phyloP scores from a whole-genome alignment of 2,113 vertebrate species.

The Cottus gobio region DNA sequence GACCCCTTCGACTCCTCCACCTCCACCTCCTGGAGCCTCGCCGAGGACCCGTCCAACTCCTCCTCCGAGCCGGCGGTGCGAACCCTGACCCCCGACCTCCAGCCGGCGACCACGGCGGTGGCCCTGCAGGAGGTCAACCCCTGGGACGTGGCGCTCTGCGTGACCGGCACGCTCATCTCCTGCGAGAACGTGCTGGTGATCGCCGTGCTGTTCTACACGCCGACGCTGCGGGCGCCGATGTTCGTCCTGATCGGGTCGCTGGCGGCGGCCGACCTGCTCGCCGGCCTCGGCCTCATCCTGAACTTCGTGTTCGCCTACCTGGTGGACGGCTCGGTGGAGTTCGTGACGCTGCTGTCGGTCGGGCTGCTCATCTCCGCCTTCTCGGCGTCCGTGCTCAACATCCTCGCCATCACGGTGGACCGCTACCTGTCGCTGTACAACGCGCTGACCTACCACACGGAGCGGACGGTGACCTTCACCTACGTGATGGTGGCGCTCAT shows the following conservation, averaged over 20 bases:
- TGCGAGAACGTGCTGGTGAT: constrained; percentile 92
- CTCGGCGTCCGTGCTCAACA: constrained; percentile 91
- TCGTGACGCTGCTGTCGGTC: constrained; percentile 85
- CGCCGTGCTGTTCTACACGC: constrained; percentile 90
- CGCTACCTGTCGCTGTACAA: constrained; percentile 93
- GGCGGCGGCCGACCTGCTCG: constrained; percentile 89
- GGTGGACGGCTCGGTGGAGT: constrained; percentile 81
- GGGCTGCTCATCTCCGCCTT: constrained; percentile 90
- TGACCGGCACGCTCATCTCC: constrained; percentile 90
- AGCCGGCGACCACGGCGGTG: constrained; percentile 33
- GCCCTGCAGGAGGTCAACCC: constrained; percentile 82
- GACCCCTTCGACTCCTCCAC: constrained; percentile 76
- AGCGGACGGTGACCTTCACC: constrained; percentile 88
- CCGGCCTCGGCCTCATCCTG: constrained; percentile 89
- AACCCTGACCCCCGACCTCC: constrained; percentile 70
- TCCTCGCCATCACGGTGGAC: constrained; percentile 93
- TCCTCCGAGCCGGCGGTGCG: constrained; percentile 68
- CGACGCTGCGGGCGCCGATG: constrained; percentile 88
- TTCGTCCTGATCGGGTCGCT: constrained; percentile 92
- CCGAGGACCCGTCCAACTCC: constrained; percentile 77
- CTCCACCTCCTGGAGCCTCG: constrained; percentile 72
- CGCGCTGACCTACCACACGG: constrained; percentile 93
- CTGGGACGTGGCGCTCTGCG: constrained; percentile 91
- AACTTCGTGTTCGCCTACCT: constrained; percentile 90
- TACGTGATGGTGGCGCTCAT: constrained; percentile 87